Evolutionary conservation across 2,797 vertebrate species (phyloP).

Genomic region (Limosa lapponica): DNA sequence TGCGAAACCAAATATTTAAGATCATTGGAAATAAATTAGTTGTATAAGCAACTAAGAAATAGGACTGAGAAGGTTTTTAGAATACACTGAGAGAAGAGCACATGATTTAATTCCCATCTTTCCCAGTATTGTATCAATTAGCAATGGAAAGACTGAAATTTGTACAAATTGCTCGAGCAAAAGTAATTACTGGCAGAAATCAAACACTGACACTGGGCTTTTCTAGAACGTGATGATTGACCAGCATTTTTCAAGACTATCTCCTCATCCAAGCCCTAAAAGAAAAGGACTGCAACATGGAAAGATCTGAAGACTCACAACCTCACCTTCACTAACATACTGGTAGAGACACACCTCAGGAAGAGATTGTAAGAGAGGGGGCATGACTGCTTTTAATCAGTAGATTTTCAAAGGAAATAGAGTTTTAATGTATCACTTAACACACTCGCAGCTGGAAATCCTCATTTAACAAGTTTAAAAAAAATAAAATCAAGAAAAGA

Average conservation of each 20-base stretch:
- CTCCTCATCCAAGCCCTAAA: not conserved
- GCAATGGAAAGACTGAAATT: not conserved
- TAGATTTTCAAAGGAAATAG: not conserved
- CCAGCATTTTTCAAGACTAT: not conserved
- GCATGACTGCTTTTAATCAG: not conserved
- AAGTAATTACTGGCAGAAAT: not conserved
- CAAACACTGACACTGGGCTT: not conserved
- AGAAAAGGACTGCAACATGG: not conserved
- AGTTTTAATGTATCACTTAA: not conserved
- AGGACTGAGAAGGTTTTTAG: not conserved
- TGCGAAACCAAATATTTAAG: not conserved
- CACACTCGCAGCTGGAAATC: not conserved
- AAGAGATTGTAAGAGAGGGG: not conserved
- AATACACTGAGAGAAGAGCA: not conserved
- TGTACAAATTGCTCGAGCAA: not conserved
- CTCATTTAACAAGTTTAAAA: not conserved
- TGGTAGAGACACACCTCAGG: accelerated
- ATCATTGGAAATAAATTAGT: not conserved
- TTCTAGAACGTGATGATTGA: not conserved
- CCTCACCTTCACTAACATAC: not conserved
- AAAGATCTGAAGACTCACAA: not conserved
- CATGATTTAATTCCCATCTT: not conserved
- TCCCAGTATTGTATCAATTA: not conserved
- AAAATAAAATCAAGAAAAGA: not conserved
- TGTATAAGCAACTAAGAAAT: not conserved